These are phyloP conservation scores for Aphyosemion australe DNA, from an alignment of 2,113 vertebrate genomes.

Conservation along the genomic window DNA sequence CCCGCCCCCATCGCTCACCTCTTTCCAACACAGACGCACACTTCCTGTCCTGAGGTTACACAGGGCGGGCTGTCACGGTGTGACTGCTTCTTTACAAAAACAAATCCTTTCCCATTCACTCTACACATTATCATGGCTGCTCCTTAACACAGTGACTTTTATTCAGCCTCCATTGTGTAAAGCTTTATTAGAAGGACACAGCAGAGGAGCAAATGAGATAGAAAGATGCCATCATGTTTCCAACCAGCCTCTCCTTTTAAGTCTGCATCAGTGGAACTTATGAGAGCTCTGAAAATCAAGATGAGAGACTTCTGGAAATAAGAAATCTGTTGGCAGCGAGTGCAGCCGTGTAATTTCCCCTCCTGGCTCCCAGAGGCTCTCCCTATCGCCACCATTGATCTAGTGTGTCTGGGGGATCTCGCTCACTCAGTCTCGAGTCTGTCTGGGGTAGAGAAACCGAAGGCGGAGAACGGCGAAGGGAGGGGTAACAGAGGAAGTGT, in stretches of 20 bases:
- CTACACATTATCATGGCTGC: neutral
- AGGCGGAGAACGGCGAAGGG: slow-evolving; percentile 10
- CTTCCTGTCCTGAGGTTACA: slow-evolving; percentile 56
- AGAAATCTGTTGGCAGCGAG: slow-evolving; percentile 50
- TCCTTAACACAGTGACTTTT: slow-evolving; percentile 10
- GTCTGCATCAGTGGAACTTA: slow-evolving; percentile 49
- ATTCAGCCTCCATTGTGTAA: slow-evolving; percentile 5
- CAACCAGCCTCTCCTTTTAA: slow-evolving; percentile 45
- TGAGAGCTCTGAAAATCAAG: slow-evolving; percentile 62
- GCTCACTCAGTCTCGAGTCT: slow-evolving; percentile 46
- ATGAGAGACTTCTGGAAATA: slow-evolving; percentile 58
- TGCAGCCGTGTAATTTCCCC: slow-evolving; percentile 69
- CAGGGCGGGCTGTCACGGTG: slow-evolving; percentile 37
- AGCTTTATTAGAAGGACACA: slow-evolving; percentile 44
- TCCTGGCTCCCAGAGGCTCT: slow-evolving; percentile 51
- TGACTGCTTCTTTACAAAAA: slow-evolving; percentile 3
- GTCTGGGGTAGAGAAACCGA: slow-evolving; percentile 57
- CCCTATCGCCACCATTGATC: slow-evolving; percentile 71
- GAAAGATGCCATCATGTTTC: slow-evolving; percentile 13
- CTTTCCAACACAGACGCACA: slow-evolving; percentile 3
- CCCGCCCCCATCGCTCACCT: slow-evolving; percentile 5
- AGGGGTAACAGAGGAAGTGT: slow-evolving; percentile 13
- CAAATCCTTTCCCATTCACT: slow-evolving; percentile 7
- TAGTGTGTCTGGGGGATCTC: slow-evolving; percentile 55
- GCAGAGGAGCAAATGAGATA: slow-evolving; percentile 19